A percentile compares a stretch with the other conserved stretches of the same genome.
These are phyloP conservation scores for Hucho hucho DNA, from an alignment of 2,113 vertebrate species.

Conservation along the genomic window DNA sequence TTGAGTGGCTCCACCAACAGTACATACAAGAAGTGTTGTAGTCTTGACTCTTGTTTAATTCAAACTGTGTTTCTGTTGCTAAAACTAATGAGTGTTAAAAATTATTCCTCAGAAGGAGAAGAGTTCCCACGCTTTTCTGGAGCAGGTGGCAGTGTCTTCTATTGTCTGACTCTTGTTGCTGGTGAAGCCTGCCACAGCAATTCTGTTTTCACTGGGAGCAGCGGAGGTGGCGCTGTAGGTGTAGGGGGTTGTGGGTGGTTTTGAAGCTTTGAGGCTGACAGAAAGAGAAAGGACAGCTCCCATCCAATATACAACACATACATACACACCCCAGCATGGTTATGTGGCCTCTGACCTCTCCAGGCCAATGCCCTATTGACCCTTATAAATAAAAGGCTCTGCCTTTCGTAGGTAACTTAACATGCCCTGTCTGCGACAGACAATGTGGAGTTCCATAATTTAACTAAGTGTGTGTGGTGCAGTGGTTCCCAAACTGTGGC, in stretches of 20 bases:
- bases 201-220: neutral
- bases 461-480: neutral
- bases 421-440: neutral
- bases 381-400: neutral
- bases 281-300: neutral
- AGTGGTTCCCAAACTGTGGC: too few relatives aligned
- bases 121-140: neutral
- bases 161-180: neutral
- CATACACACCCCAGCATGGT: neutral
- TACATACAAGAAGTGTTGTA: too few relatives aligned
- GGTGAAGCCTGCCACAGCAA: neutral
- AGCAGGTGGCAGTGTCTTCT: neutral
- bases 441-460: neutral
- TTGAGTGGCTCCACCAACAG: too few relatives aligned
- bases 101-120: neutral
- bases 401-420: neutral
- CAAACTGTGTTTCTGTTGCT: neutral
- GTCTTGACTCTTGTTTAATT: neutral
- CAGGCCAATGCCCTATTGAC: neutral
- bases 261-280: neutral
- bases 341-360: neutral
- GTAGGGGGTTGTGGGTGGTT: neutral
- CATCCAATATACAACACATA: neutral
- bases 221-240: neutral
- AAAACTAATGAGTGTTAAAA: neutral